Evolutionary conservation across 92 coral and sea anemone species (phyloP).

Genomic region (Micromussa lordhowensis): DNA sequence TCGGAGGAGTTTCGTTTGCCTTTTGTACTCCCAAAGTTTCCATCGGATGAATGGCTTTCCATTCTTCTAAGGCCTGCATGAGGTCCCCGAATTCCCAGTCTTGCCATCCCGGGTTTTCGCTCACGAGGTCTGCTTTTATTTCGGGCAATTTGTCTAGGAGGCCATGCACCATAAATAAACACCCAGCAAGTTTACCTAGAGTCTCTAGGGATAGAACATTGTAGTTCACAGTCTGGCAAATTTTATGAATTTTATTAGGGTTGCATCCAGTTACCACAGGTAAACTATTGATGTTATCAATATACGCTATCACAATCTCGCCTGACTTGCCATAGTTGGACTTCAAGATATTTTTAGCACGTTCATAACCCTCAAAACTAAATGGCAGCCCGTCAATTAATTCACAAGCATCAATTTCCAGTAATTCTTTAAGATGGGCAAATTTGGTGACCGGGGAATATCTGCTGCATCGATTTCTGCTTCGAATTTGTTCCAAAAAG

Average conservation of each 20-base stretch:
- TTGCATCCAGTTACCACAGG: conserved; percentile 12
- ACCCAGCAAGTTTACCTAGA: conserved; percentile 52
- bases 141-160: conserved; percentile 60
- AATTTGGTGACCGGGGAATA: neutral
- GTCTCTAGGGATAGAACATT: conserved; percentile 65
- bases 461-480: neutral
- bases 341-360: neutral
- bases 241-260: conserved; percentile 16
- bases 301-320: neutral
- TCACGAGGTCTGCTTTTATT: conserved; percentile 58
- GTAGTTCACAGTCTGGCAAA: conserved; percentile 50
- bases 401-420: neutral
- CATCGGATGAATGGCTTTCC: conserved; percentile 66
- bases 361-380: neutral
- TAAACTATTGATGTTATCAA: neutral
- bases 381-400: neutral
- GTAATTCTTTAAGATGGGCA: neutral
- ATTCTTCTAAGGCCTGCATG: conserved; percentile 51
- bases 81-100: conserved; percentile 62
- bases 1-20: neutral
- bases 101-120: conserved; percentile 57
- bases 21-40: neutral
- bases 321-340: neutral
- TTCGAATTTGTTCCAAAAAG: neutral
- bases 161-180: conserved; percentile 57